A percentile compares a stretch with the other conserved stretches of the same genome.
phyloP scores from a whole-genome alignment of 1,140 invertebrate genomes.

The Tetragnatha versicolor region DNA sequence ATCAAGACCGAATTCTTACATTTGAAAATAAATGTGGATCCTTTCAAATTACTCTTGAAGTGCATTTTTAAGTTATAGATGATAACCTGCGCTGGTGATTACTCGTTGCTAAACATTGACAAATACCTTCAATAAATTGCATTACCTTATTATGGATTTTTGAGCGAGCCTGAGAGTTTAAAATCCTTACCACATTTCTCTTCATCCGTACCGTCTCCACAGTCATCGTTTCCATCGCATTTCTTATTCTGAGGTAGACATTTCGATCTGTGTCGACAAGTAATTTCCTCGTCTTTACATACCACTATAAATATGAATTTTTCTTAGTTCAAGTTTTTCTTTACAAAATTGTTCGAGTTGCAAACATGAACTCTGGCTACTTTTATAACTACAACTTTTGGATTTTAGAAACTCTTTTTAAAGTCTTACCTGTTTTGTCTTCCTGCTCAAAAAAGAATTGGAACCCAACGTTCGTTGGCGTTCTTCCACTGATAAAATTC shows the following conservation, averaged over 20 bases:
- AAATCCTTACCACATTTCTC: constrained; percentile 57
- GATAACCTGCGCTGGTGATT: too few species aligned
- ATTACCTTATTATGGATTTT: too few species aligned
- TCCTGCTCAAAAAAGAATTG: constrained; percentile 42
- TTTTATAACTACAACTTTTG: too few species aligned
- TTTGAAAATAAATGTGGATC: too few species aligned
- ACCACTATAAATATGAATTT: constrained; percentile 21
- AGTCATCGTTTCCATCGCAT: constrained; percentile 88
- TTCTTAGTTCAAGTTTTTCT: too few species aligned
- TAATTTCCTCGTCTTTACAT: constrained; percentile 25
- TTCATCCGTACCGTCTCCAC: constrained; percentile 87
- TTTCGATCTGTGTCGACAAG: constrained; percentile 33
- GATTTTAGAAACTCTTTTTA: neutral
- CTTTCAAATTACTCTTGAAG: too few species aligned
- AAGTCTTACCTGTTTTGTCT: constrained; percentile 20
- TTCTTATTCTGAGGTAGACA: constrained; percentile 1
- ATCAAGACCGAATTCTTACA: too few species aligned
- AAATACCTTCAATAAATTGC: too few species aligned
- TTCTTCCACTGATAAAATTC: constrained; percentile 36
- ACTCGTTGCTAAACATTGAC: too few species aligned
- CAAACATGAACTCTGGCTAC: neutral
- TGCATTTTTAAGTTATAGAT: too few species aligned
- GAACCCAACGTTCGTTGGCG: constrained; percentile 38
- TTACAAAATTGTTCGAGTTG: neutral
- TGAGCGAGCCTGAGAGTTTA: too few species aligned